A percentile compares a stretch with the other conserved stretches of the same genome.
Conservation (phyloP, 2,113 vertebrate genomes). For the Cynocephalus volans region DNA sequence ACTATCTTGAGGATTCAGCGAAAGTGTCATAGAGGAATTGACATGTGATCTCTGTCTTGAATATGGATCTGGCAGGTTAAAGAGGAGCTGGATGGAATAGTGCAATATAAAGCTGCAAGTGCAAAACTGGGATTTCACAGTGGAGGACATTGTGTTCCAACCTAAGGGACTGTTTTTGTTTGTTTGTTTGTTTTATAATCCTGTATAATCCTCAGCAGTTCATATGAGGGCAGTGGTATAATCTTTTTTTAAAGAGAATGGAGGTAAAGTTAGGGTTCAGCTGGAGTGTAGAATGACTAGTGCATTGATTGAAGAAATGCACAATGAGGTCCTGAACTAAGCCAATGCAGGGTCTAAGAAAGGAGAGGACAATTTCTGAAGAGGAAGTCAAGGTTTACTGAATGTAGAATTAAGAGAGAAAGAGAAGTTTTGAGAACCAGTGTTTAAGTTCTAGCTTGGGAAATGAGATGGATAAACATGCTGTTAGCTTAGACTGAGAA, state of each 20-base stretch:
- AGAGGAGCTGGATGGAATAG: neutral
- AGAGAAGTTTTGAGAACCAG: neutral
- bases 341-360: neutral
- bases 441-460: neutral
- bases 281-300: neutral
- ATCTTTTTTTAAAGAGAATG: neutral
- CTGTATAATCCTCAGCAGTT: neutral
- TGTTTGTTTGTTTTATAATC: neutral
- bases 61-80: constrained; percentile 14
- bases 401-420: neutral
- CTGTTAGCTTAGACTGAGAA: neutral
- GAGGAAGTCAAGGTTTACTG: neutral
- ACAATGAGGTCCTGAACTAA: neutral
- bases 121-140: neutral
- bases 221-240: neutral
- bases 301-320: neutral
- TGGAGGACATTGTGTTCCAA: neutral
- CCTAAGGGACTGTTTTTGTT: neutral
- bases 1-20: neutral
- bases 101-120: neutral
- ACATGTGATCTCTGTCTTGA: neutral
- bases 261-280: neutral
- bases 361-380: neutral
- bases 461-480: neutral
- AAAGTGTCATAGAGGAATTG: neutral